Evolutionary conservation across 2,797 vertebrate genomes (phyloP), one percentile per base, ranked within the genome.

Genomic region (Taenioides sp.): DNA sequence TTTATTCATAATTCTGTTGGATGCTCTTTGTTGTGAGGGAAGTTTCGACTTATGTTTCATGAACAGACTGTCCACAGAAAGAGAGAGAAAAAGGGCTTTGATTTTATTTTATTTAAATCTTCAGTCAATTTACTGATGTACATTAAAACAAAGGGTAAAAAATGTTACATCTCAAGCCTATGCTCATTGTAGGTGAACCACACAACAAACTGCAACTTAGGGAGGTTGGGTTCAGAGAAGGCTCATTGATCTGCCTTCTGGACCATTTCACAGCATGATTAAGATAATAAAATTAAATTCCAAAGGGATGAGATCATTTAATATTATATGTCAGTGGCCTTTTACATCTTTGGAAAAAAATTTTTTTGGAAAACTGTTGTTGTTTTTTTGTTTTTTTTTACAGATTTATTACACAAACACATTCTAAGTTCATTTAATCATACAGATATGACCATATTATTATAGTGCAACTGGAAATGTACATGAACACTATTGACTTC

Each of bases 1-100:
- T 83, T 83, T 82, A 88, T 87, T 78, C 74, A 77, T 70, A 78
- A 71, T 80, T 80, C 84, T 83, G 69, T 83, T 82, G 84, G 86
- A 88, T 77, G 73, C 27, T 71, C 23, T 85, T 16, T 66, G 20
- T 40, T 83, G 78, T 77, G 68, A 73, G 57, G 67, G 69, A 76
- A 73, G 72, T 71, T 63, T 60, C 5, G 49, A 71, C 77, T 68
- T 37, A 70, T 66, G 52, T 71, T 75, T 59, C 69, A 57, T 65
- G 16, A 69, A 58, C 64, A 7, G 78, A 80, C 77, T 72, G 69
- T 66, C 34, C 63, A 47, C 47, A 65, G 37, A 63, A 9, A 49
- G 4, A 40, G 18, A 40, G 47, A 11, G 5, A 31, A 69, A 73
- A 18, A 14, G 5, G 5, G 14, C 2, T 43, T 43, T 40, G 11